Base-by-base conservation (phyloP, 2,888 invertebrate species). In the Plagodis pulveraria region DNA sequence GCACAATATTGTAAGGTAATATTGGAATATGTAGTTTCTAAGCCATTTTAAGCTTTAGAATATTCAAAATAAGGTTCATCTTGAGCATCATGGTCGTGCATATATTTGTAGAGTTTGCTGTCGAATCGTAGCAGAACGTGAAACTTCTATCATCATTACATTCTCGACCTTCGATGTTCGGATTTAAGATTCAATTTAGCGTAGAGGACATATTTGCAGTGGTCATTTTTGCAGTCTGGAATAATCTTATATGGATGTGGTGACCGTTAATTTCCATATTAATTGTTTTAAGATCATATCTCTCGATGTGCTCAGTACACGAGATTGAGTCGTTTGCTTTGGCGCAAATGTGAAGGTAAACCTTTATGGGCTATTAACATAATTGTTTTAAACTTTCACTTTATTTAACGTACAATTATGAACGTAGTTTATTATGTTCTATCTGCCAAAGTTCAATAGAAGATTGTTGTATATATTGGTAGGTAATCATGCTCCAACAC, bases 381-480 rank as follows among this genome's bases (percentile, higher is more conserved):
- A 33, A 50, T 35, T 40, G 47, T n/a, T 46, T 49, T 62, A 55
- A 65, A 56, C 65, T 67, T 67, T 67, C 67, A 67, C 67, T 67
- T 63, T 46, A 10, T 40, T 53, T 40, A 12, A 34, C 34, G 6
- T 12, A 52, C 46, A 57, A 57, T 50, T 22, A 22, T 22, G 22
- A 22, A 22, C 22, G 22, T 22, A 22, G 22, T 22, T 4, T 22
- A 22, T 22, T 22, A 22, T 22, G 22, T 22, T 22, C 22, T 22
- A 22, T 22, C 22, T 22, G 22, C 22, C 22, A 22, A 22, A 22
- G 22, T 22, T 22, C 22, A 22, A 22, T 4, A 22, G 22, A 22
- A 22, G 22, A 2, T 22, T 22, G 22, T n/a, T n/a, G n/a, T n/a
- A n/a, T n/a, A n/a, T n/a, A n/a, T n/a, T n/a, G n/a, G n/a, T 22